These are phyloP conservation scores for Blastobasis adustella DNA, from an alignment of 2,888 invertebrate genomes.

Conservation along the genomic window DNA sequence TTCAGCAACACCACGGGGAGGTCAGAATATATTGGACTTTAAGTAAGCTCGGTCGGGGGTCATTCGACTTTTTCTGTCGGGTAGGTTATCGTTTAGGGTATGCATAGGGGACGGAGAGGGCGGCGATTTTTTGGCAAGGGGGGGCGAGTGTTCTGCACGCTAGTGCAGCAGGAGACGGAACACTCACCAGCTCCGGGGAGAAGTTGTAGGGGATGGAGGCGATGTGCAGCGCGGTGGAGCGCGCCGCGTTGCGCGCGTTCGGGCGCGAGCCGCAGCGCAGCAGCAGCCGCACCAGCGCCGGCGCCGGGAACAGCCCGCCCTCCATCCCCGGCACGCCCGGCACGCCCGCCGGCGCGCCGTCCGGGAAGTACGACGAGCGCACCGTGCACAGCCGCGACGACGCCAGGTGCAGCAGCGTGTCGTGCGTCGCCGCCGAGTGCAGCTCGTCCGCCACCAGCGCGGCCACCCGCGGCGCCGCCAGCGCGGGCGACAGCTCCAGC, in stretches of 20 bases:
- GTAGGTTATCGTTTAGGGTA: neutral
- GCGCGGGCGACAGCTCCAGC: conserved; percentile 65
- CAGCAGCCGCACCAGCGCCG: conserved; percentile 80
- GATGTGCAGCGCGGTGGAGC: conserved; percentile 87
- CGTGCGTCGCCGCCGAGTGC: conserved; percentile 80
- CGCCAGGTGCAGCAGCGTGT: conserved; percentile 89
- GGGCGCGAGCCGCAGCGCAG: conserved; percentile 86
- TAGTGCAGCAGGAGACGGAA: neutral
- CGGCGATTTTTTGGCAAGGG: neutral
- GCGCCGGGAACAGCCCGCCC: conserved; percentile 82
- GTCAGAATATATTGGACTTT: neutral
- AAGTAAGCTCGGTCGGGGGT: neutral
- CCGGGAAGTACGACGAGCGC: conserved; percentile 83
- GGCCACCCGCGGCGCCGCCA: conserved; percentile 52
- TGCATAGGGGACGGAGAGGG: neutral
- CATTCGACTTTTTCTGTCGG: neutral
- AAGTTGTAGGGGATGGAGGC: conserved; percentile 87
- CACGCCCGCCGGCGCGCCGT: conserved; percentile 76
- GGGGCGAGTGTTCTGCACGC: neutral
- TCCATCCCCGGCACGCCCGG: no score
- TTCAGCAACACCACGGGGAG: neutral
- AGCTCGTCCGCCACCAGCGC: conserved; percentile 78
- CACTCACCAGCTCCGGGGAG: conserved; percentile 36
- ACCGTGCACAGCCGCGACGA: conserved; percentile 86
- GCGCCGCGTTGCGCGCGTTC: conserved; percentile 83